Evolutionary conservation across 92 coral and sea anemone species (phyloP).

Genomic region (Anthopleura xanthogrammica): DNA sequence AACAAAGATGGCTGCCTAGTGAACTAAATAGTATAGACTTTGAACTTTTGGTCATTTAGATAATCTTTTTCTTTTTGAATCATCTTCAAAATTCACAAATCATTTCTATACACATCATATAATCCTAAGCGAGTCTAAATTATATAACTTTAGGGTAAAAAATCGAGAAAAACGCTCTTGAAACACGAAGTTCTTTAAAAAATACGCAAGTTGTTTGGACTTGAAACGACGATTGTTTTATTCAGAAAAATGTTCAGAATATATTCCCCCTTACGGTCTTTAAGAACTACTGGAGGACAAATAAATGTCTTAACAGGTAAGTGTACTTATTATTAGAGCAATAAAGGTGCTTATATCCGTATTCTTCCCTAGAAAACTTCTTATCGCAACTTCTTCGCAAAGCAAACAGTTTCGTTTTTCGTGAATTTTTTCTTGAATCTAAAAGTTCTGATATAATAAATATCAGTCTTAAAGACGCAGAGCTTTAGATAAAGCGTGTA

Average conservation of each 20-base stretch:
- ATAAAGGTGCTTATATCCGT: neutral
- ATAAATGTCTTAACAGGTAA: constrained; percentile 27
- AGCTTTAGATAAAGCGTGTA: too few species aligned
- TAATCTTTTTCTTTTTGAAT: neutral
- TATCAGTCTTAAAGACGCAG: too few species aligned
- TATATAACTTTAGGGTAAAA: neutral
- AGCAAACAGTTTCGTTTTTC: too few species aligned
- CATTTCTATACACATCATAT: neutral
- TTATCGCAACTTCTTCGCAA: neutral
- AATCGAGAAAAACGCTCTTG: neutral
- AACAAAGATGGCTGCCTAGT: constrained; percentile 44
- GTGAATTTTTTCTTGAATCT: too few species aligned
- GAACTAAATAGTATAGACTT: neutral
- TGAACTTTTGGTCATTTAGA: neutral
- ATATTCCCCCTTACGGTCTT: constrained; percentile 24
- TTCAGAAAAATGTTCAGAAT: constrained; percentile 28
- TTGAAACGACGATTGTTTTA: neutral
- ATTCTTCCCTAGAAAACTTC: neutral
- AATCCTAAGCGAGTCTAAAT: neutral
- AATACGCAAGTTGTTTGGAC: constrained; percentile 12
- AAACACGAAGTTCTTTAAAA: neutral
- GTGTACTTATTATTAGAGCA: neutral
- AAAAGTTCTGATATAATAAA: too few species aligned
- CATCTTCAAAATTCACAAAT: neutral
- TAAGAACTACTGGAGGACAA: constrained; percentile 27